Conservation (phyloP, 1,140 invertebrate genomes). For the Drosophila subpulchrella region DNA sequence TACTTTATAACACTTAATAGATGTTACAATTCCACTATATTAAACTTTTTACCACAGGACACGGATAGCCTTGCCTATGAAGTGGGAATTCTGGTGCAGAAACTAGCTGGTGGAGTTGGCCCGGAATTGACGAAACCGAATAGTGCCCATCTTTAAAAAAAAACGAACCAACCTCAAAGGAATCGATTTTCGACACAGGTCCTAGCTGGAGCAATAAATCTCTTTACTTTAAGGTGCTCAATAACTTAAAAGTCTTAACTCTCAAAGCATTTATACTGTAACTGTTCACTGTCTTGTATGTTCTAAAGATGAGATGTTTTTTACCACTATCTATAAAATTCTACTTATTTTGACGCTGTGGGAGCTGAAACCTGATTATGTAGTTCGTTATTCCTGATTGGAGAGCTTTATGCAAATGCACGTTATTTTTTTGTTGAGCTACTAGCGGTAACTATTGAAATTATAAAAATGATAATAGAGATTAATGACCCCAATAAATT, state of each 20-base stretch:
- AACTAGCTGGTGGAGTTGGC: constrained; percentile 91
- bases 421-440: constrained; percentile 11
- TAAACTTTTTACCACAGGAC: constrained; percentile 84
- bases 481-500: constrained; percentile 5
- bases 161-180: constrained; percentile 22
- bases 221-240: constrained; percentile 40
- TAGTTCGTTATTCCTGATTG: background rate
- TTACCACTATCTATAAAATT: constrained; percentile 30
- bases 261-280: constrained; percentile 66
- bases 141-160: constrained; percentile 72
- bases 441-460: constrained; percentile 3
- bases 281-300: constrained; percentile 36
- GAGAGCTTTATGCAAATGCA: background rate
- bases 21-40: background rate
- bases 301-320: constrained; percentile 46
- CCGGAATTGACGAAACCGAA: constrained; percentile 85
- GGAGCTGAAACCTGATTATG: background rate
- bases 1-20: background rate
- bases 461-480: constrained; percentile 3
- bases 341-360: constrained; percentile 4
- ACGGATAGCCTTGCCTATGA: constrained; percentile 90
- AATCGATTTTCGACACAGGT: constrained; percentile 30
- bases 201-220: constrained; percentile 42
- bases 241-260: constrained; percentile 32
- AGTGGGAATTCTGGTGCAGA: constrained; percentile 90